Evolutionary conservation across 1,140 invertebrate species (phyloP), one percentile per base, ranked within the genome.

Genomic region (Penaeus indicus): DNA sequence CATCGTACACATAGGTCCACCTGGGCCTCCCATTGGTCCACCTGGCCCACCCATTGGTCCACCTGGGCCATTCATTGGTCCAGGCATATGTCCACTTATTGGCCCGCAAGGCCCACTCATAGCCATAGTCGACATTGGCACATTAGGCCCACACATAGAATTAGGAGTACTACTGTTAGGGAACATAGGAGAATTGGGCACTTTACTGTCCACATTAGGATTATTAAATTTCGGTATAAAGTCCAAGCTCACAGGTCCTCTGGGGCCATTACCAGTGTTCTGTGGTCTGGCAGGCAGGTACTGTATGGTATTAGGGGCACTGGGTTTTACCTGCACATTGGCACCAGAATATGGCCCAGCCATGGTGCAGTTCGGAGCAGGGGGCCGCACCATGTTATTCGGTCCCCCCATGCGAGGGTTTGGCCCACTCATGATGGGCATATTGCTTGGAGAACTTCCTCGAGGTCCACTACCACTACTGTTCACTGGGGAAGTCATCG

Each of bases 281-380:
- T 97, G 97, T 19, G 97, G 96, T 93, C 97, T 94, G 63, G 97
- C 97, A 42, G 98, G 98, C 92, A 99, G 95, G 94, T 99, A 99
- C 93, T 99, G 98, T 92, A 99, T 99, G 21, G 98, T 99, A 93
- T 99, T 99, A 0, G 98, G 98, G 3, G 98, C 98, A 93, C 96
- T 98, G 1, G 98, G 96, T 94, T 99, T 99, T 42, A 99, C 98
- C 93, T 97, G 96, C 69, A 97, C 96, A 92, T 97, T 97, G 3
- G 96, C 96, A 69, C 96, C 92, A 85, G 92, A 91, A 86, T 91
- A 92, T 79, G 92, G 91, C 72, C 92, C 90, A 62, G 91, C 91
- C 61, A 83, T 89, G 47, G 81, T 78, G 82, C 90, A 87, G 90
- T 92, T 92, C n/a, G 91, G 91, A 18, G 86, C 90, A 3, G 89